phyloP scores from a whole-genome alignment of 1,140 invertebrate genomes.

The Aphaenogaster floridana region DNA sequence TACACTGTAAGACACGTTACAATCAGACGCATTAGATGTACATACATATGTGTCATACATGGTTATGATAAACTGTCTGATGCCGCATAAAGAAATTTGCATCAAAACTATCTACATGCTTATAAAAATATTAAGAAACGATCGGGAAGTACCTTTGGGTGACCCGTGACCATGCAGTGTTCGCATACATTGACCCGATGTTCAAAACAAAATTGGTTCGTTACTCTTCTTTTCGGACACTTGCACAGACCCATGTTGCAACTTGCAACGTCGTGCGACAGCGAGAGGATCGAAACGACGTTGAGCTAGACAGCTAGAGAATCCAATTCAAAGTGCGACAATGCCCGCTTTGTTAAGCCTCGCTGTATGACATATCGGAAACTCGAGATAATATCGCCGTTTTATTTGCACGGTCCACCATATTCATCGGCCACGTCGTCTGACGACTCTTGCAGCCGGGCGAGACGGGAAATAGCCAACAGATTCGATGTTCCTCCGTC shows the following conservation, averaged over 20 bases:
- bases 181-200: slow-evolving; percentile 99
- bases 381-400: slow-evolving; percentile 7
- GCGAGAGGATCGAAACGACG: slow-evolving; percentile 2
- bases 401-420: slow-evolving; percentile 49
- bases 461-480: slow-evolving; percentile 41
- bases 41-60: neutral
- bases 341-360: slow-evolving; percentile 5
- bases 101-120: neutral
- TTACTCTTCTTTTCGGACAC: slow-evolving; percentile 98
- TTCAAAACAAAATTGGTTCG: slow-evolving; percentile 99
- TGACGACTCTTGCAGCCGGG: slow-evolving; percentile 43
- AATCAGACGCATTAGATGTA: neutral
- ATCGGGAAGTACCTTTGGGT: slow-evolving; percentile 92
- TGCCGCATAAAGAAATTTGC: neutral
- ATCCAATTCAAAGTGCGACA: neutral
- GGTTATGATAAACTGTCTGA: neutral
- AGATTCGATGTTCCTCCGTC: neutral
- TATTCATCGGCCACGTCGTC: slow-evolving; percentile 78
- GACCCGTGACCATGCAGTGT: slow-evolving; percentile 98
- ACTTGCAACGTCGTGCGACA: neutral
- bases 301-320: neutral
- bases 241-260: slow-evolving; percentile 97
- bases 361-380: slow-evolving; percentile 30
- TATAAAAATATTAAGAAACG: neutral
- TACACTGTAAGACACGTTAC: slow-evolving; percentile 91